Base-by-base conservation (phyloP, 2,888 invertebrate species). In the Conistra vaccinii region DNA sequence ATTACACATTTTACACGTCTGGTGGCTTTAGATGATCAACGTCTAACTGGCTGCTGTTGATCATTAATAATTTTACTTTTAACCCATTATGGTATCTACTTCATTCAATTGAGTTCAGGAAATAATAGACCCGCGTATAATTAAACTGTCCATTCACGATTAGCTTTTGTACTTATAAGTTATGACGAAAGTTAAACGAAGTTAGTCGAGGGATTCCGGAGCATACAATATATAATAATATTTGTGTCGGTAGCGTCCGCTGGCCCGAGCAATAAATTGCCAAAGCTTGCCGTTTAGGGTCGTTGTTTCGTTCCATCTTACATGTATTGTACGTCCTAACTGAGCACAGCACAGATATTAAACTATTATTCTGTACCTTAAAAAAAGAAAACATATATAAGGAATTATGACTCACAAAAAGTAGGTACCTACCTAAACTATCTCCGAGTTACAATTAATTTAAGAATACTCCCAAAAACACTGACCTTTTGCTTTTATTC, bases 171-270 rank as follows among this genome's bases (percentile, higher is more conserved):
- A 63, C 55, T 76, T 66, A 66, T 75, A 84, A 84, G 55, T 76
- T 70, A 76, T 69, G 65, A 72, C 45, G 32, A 84, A 80, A 84
- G 62, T 76, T 69, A 39, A n/a, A 63, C 53, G 45, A 73, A 83
- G 72, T 76, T 69, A 39, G 53, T 42, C 45, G 35, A 55, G 55
- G 60, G 61, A 67, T 69, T 71, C 61, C 14, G 39, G 35, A 45
- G 51, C 51, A 48, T 67, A 60, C 7, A 51, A 51, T 29, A 26
- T 29, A 32, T 58, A 73, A 73, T 79, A 69, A 48, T 75, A 76
- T 73, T 83, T 69, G 67, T 69, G 60, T 81, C 17, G 48, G 74
- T 17, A 32, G 55, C 45, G 73, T 53, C 39, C 68, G 45, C 45
- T 29, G 45, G 65, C 69, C 51, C 67, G 65, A 42, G 35, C 80